Conservation (phyloP, 2,888 invertebrate genomes). For the Melinopterus prodromus region DNA sequence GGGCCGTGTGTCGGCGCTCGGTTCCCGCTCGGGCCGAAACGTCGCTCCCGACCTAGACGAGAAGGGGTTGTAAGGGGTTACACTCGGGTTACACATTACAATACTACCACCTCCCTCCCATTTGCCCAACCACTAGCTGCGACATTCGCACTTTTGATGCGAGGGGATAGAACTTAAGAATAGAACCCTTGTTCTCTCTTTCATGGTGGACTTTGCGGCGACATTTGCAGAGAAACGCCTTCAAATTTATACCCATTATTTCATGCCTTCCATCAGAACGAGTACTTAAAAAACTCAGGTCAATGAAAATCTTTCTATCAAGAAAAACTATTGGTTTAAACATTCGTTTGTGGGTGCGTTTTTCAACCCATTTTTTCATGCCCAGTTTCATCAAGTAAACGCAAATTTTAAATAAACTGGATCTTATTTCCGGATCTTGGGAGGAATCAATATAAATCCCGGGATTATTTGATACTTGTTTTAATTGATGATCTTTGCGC, state of each 20-base stretch:
- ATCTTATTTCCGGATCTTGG: too few relatives aligned
- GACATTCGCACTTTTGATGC: conserved; percentile 44
- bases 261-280: too few relatives aligned
- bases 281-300: too few relatives aligned
- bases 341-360: too few relatives aligned
- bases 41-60: conserved; percentile 35
- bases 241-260: background rate
- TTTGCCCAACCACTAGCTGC: conserved; percentile 42
- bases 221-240: background rate
- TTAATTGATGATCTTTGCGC: too few relatives aligned
- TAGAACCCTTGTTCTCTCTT: background rate
- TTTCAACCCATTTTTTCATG: too few relatives aligned
- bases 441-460: too few relatives aligned
- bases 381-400: too few relatives aligned
- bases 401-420: too few relatives aligned
- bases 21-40: conserved; percentile 50
- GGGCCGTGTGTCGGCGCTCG: conserved; percentile 38
- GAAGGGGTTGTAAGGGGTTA: conserved; percentile 52
- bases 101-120: conserved; percentile 50
- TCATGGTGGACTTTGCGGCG: conserved; percentile 22
- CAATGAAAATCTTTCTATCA: too few relatives aligned
- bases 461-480: too few relatives aligned
- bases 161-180: conserved; percentile 20
- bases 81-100: conserved; percentile 52
- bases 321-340: too few relatives aligned